Percentiles rank a stretch among this genome's conserved stretches.
phyloP scores from a whole-genome alignment of 53 echinoderm and acorn worm species.

The Paracentrotus lividus region DNA sequence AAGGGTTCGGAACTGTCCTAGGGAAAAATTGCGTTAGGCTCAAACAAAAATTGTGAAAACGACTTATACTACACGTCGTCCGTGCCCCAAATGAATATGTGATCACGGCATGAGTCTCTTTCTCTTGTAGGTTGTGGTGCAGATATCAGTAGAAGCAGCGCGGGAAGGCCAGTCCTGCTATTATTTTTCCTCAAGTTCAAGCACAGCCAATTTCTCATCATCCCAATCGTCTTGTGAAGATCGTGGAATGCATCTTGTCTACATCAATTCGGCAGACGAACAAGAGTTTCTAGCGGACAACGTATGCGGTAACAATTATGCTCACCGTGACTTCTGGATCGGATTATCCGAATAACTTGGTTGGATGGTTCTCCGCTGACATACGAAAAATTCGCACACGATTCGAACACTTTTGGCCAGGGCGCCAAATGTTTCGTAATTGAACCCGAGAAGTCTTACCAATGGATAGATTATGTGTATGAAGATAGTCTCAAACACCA shows the following conservation, averaged over 20 bases:
- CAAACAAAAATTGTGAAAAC: no score
- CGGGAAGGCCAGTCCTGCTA: background rate
- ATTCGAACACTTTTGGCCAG: background rate
- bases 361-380: background rate
- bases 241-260: background rate
- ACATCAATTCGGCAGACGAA: background rate
- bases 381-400: background rate
- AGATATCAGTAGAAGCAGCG: background rate
- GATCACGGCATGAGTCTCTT: background rate
- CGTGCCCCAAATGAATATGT: no score
- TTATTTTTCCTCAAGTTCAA: background rate
- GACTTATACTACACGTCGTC: no score
- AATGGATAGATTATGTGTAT: background rate
- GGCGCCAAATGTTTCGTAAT: background rate
- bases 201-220: background rate
- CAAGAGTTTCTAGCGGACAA: background rate
- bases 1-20: no score
- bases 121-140: background rate
- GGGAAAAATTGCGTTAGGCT: no score
- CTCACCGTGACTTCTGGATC: background rate
- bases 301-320: background rate
- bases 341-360: background rate
- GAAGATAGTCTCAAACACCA: background rate
- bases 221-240: conserved; percentile 6
- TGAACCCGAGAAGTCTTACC: background rate